Conservation (phyloP, 2,113 vertebrate species). For the Rhinoderma darwinii region DNA sequence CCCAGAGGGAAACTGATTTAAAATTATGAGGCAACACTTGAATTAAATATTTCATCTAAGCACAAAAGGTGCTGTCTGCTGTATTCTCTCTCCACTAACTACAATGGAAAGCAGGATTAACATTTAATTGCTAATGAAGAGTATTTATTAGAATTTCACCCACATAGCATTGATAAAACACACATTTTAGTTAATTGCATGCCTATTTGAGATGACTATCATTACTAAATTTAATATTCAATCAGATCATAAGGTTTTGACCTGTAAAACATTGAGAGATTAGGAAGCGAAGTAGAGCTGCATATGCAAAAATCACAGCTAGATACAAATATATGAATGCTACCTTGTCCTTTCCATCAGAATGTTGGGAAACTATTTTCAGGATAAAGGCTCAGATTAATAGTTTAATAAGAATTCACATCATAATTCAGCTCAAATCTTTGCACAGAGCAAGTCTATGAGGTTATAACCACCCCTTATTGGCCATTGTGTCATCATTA, state of each 20-base stretch:
- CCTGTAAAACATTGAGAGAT: not conserved
- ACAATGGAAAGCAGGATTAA: conserved; percentile 21
- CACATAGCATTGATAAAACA: not conserved
- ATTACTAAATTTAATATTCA: not conserved
- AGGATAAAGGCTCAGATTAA: too few relatives aligned
- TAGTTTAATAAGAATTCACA: too few relatives aligned
- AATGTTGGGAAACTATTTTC: too few relatives aligned
- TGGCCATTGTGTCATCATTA: too few relatives aligned
- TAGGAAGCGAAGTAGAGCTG: not conserved
- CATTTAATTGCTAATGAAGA: conserved; percentile 42
- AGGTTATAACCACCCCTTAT: too few relatives aligned
- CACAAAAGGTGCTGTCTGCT: conserved; percentile 45
- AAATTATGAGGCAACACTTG: conserved; percentile 71
- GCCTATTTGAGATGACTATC: not conserved
- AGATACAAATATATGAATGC: not conserved
- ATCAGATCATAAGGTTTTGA: not conserved
- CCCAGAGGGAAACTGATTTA: conserved; percentile 65
- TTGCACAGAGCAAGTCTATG: too few relatives aligned
- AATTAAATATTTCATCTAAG: conserved; percentile 65
- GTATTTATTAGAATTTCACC: not conserved
- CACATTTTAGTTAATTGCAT: not conserved
- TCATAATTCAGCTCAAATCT: too few relatives aligned
- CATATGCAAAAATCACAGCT: not conserved
- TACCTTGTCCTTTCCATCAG: not conserved
- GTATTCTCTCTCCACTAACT: conserved; percentile 18